These are phyloP conservation scores for Champsocephalus esox DNA, from an alignment of 2,797 vertebrate genomes.

Conservation along the genomic window DNA sequence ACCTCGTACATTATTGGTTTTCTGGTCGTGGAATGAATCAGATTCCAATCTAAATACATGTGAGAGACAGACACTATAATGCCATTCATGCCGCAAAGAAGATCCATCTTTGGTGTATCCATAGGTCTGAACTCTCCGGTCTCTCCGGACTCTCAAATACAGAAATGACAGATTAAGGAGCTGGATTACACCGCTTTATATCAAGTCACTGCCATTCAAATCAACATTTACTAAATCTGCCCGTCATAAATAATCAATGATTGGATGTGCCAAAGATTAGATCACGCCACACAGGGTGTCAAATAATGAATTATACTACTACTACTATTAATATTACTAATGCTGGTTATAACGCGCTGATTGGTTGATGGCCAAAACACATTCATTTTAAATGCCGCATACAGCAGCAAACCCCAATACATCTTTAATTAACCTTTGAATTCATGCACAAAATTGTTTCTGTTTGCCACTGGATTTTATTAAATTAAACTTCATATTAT, in stretches of 20 bases:
- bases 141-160: too few species aligned
- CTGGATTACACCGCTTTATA: too few species aligned
- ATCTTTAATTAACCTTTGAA: background rate
- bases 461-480: background rate
- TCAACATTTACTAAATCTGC: too few species aligned
- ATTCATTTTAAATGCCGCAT: background rate
- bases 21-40: background rate
- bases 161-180: too few species aligned
- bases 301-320: background rate
- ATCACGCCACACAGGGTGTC: background rate
- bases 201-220: too few species aligned
- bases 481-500: background rate
- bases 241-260: too few species aligned
- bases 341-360: background rate
- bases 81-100: background rate
- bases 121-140: background rate
- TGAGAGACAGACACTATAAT: background rate
- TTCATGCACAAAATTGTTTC: background rate
- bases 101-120: background rate
- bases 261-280: too few species aligned
- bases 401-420: background rate
- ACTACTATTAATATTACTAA: background rate
- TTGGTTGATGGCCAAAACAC: background rate
- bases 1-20: conserved; percentile 9
- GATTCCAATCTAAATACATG: background rate